Evolutionary conservation across 2,797 vertebrate species (phyloP), one percentile per base, ranked within the genome.

Genomic region (Pangasius djambal): DNA sequence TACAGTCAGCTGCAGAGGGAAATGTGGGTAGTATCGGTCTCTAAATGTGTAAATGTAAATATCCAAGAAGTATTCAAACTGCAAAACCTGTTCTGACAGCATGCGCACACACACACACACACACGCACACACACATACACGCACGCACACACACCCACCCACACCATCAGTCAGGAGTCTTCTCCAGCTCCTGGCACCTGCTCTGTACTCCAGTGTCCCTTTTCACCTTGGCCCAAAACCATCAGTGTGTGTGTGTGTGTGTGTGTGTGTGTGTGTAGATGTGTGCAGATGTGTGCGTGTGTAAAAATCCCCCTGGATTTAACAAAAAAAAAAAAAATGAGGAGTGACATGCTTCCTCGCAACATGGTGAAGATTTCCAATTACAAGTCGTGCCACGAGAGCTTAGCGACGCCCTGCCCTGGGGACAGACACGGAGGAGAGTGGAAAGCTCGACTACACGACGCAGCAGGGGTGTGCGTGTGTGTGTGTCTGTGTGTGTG

Each of bases 181-280:
- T 78, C 15, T n/a, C 48, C 44, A 34, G 57, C 25, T 65, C 15
- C 13, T 48, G 81, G 59, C 81, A 63, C 59, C 81, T 83, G 81
- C 48, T 83, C 87, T 70, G 88, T 87, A 77, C 74, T 86, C 44
- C 48, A 69, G 84, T 74, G 50, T 87, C 61, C 59, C 34, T 31
- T 59, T 44, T 92, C 89, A 91, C 91, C 91, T 93, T 91, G 90
- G 89, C 92, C 91, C 88, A 59, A 88, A 89, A 93, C 89, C 85
- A 91, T 91, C 85, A 65, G 48, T n/a, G 13, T 31, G 20, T 28
- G 10, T 13, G 74, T 75, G 28, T 50, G 75, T 50, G 74, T 28
- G 22, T n/a, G 44, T n/a, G 22, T 25, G 44, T 55, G 48, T 69
- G 15, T 75, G 85, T 77, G 44, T 12, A 20, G 12, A 1, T 10